These are phyloP conservation scores for Cyanoderma ruficeps DNA, from an alignment of 2,113 vertebrate genomes.

Conservation along the genomic window DNA sequence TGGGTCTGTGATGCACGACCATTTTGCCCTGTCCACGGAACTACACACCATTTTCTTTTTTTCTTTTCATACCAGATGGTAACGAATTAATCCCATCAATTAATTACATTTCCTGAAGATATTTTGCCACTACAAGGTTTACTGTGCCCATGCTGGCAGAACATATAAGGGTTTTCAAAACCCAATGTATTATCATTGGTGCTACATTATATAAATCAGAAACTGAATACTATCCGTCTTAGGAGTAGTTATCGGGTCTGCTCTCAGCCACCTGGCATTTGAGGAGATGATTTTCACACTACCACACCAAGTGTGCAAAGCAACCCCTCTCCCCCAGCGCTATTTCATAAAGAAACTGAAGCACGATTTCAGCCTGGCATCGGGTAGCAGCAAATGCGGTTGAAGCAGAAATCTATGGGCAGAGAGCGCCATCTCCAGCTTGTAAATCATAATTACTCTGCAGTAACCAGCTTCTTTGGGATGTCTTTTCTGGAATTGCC, in stretches of 20 bases:
- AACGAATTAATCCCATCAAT: background rate
- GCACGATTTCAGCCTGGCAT: background rate
- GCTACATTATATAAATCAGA: accelerated
- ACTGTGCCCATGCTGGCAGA: background rate
- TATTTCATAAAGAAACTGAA: background rate
- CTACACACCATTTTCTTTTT: background rate
- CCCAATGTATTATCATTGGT: accelerated
- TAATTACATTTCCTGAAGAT: background rate
- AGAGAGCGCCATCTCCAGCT: slow-evolving; percentile 51
- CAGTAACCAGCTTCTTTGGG: accelerated
- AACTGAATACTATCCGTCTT: background rate
- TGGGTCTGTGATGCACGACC: accelerated
- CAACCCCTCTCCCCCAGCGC: accelerated
- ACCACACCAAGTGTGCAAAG: background rate
- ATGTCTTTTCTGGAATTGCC: background rate
- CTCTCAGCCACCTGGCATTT: background rate
- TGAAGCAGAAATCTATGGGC: background rate
- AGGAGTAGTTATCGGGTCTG: background rate
- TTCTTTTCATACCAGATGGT: background rate
- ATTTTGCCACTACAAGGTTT: background rate
- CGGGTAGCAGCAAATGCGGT: background rate
- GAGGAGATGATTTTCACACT: background rate
- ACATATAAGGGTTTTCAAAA: background rate
- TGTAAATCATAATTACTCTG: background rate
- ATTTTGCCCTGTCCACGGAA: background rate